These are phyloP conservation scores for Byasa hedistus DNA, from an alignment of 2,888 invertebrate species.

Conservation along the genomic window DNA sequence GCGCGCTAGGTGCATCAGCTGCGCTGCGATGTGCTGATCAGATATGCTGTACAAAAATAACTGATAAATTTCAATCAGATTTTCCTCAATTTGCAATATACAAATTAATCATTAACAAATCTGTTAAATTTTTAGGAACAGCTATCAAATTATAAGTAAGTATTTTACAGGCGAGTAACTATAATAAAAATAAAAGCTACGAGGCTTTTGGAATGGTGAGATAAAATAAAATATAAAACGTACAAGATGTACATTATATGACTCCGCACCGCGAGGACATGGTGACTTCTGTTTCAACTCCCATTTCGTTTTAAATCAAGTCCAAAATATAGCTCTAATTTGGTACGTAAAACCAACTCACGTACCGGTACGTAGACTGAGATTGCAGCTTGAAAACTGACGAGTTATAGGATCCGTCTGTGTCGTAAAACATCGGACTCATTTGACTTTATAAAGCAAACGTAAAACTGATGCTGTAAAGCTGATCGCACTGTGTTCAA, in stretches of 20 bases:
- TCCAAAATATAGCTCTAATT: conserved; percentile 13
- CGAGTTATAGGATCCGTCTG: conserved; percentile 22
- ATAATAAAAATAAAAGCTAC: not conserved
- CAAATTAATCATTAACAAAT: not conserved
- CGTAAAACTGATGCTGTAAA: conserved; percentile 15
- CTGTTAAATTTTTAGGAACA: not conserved
- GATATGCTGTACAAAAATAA: no score
- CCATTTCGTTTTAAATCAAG: conserved; percentile 18
- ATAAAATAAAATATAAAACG: not conserved
- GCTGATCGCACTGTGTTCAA: conserved; percentile 8
- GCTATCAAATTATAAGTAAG: not conserved
- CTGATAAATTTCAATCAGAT: no score
- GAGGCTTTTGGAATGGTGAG: not conserved
- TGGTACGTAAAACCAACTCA: conserved; percentile 24
- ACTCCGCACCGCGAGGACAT: conserved; percentile 4
- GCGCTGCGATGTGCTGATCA: no score
- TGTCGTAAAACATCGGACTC: conserved; percentile 27
- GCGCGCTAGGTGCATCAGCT: no score
- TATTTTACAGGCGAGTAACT: not conserved
- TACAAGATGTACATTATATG: conserved; percentile 6
- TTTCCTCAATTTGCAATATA: no score
- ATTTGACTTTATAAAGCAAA: conserved; percentile 25
- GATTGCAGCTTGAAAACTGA: conserved; percentile 22
- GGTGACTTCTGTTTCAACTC: conserved; percentile 11
- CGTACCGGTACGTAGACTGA: conserved; percentile 20